Conservation (phyloP, 2,888 invertebrate genomes). For the Tetrapedia diversipes region DNA sequence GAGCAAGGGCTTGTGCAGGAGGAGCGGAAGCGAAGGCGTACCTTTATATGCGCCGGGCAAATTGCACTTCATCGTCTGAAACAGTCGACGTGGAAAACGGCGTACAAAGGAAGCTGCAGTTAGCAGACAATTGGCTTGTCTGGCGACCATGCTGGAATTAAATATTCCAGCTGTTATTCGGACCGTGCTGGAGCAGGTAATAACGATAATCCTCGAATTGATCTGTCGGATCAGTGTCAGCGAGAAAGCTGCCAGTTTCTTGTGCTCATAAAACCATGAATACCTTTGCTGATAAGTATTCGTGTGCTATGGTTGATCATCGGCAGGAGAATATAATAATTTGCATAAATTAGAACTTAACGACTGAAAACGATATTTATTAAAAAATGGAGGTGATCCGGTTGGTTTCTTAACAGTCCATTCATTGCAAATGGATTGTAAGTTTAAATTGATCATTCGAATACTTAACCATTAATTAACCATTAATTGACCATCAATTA, state of each 20-base stretch:
- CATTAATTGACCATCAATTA: too few relatives aligned
- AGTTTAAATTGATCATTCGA: too few relatives aligned
- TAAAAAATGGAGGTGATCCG: too few relatives aligned
- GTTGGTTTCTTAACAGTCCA: too few relatives aligned
- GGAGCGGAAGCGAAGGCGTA: constrained; percentile 34
- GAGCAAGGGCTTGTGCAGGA: constrained; percentile 21
- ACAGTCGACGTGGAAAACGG: constrained; percentile 37
- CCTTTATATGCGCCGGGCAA: constrained; percentile 41
- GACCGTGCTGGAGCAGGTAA: constrained; percentile 9
- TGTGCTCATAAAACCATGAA: too few relatives aligned
- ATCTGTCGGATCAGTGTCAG: constrained; percentile 43
- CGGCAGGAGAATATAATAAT: too few relatives aligned
- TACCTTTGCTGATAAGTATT: too few relatives aligned
- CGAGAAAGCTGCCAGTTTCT: constrained; percentile 2
- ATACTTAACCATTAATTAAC: too few relatives aligned
- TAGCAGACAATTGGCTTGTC: constrained; percentile 52
- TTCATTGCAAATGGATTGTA: too few relatives aligned
- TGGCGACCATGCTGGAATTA: constrained; percentile 31
- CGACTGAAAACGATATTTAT: too few relatives aligned
- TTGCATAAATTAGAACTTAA: too few relatives aligned
- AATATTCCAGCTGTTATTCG: constrained; percentile 40
- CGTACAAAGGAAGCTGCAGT: constrained; percentile 44
- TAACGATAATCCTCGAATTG: constrained; percentile 44
- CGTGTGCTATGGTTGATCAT: too few relatives aligned
- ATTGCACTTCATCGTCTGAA: constrained; percentile 46